A percentile compares a stretch with the other conserved stretches of the same genome.
These are phyloP conservation scores for Thera britannica DNA, from an alignment of 2,888 invertebrate genomes.

Conservation along the genomic window DNA sequence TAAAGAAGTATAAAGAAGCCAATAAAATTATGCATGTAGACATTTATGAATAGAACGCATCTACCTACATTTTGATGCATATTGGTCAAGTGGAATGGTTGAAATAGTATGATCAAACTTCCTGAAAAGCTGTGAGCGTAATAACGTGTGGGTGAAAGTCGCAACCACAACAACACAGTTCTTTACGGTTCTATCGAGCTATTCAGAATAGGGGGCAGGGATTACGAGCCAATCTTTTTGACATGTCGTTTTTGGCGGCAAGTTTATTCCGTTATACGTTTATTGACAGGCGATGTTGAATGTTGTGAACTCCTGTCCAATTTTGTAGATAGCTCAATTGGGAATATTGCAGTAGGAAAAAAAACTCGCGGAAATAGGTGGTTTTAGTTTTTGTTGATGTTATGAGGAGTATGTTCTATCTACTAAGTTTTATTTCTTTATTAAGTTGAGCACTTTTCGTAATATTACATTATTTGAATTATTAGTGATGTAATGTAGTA, in stretches of 20 bases:
- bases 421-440: too few species aligned
- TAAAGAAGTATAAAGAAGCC: too few species aligned
- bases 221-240: constrained; percentile 38
- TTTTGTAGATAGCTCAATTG: constrained; percentile 21
- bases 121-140: too few species aligned
- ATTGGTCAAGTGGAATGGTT: too few species aligned
- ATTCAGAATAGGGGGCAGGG: constrained; percentile 40
- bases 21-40: too few species aligned
- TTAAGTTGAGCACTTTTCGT: too few species aligned
- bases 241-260: constrained; percentile 40
- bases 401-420: neutral
- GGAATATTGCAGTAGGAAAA: constrained; percentile 12
- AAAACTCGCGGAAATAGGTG: neutral
- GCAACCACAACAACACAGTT: neutral
- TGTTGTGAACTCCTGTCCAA: constrained; percentile 20
- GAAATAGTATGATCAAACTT: too few species aligned
- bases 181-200: constrained; percentile 26
- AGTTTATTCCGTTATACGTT: constrained; percentile 42
- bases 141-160: neutral
- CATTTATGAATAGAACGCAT: too few species aligned
- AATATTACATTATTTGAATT: too few species aligned
- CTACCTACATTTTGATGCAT: too few species aligned
- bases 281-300: constrained; percentile 13
- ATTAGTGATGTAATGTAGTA: too few species aligned
- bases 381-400: neutral